Conservation (phyloP, 2,113 vertebrate species). For the Lophochroa leadbeateri region DNA sequence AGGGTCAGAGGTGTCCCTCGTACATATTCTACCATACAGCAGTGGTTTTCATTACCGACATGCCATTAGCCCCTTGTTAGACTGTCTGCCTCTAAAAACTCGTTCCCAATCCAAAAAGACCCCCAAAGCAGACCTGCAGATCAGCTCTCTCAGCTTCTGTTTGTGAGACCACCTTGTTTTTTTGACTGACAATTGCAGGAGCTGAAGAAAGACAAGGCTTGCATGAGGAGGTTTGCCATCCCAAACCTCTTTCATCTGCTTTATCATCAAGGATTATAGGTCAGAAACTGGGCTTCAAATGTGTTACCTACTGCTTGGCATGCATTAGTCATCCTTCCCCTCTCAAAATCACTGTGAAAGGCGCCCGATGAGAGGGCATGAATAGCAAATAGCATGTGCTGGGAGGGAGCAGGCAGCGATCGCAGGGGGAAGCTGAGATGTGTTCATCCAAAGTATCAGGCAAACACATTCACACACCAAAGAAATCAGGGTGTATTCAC, state of each 20-base stretch:
- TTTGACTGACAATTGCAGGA: not conserved
- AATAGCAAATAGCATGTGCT: slow-evolving; percentile 27
- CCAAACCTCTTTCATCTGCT: not conserved
- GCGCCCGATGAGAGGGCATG: slow-evolving; percentile 1
- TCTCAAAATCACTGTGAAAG: not conserved
- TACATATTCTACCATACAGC: not conserved
- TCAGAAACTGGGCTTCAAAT: not conserved
- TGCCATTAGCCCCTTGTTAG: not conserved
- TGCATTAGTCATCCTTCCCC: slow-evolving; percentile 21
- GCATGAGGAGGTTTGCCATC: not conserved
- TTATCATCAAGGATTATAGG: not conserved
- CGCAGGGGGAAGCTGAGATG: not conserved
- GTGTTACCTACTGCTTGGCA: slow-evolving; percentile 23
- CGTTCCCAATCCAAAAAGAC: not conserved
- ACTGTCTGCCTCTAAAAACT: not conserved
- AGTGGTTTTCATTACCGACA: not conserved
- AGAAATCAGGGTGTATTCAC: slow-evolving; percentile 56
- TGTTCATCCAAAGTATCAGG: slow-evolving; percentile 4
- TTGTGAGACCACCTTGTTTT: not conserved
- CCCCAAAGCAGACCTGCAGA: not conserved
- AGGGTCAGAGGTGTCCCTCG: not conserved
- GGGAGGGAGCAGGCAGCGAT: not conserved
- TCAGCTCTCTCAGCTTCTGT: not conserved
- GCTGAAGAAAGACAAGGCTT: not conserved
- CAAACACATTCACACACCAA: not conserved